phyloP scores from a whole-genome alignment of 2,797 vertebrate genomes.

The Rhinatrema bivittatum region DNA sequence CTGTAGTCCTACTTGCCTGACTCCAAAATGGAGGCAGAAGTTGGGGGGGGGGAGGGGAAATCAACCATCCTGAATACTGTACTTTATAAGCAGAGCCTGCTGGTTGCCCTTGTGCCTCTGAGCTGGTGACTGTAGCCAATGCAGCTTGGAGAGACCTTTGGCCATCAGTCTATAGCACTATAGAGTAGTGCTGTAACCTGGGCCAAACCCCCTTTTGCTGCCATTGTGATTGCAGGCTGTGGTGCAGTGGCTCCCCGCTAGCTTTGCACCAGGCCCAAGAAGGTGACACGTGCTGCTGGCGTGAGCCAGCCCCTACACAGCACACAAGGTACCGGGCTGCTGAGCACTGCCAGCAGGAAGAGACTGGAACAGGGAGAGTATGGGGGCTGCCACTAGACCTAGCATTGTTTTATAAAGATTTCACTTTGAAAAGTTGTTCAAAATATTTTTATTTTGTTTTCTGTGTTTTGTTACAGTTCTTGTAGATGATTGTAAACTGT shows the following conservation, averaged over 20 bases:
- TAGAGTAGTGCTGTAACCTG: background rate
- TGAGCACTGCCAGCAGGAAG: slow-evolving; percentile 15
- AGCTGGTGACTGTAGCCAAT: background rate
- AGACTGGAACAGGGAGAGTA: slow-evolving; percentile 8
- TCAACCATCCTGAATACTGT: too few relatives aligned
- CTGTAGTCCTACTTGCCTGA: too few relatives aligned
- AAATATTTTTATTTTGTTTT: slow-evolving; percentile 65
- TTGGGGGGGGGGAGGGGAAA: too few relatives aligned
- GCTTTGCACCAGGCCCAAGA: background rate
- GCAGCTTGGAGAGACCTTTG: background rate
- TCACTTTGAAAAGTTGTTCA: slow-evolving; percentile 53
- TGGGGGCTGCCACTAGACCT: slow-evolving; percentile 38
- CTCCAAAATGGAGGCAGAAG: too few relatives aligned
- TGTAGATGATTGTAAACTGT: slow-evolving; percentile 69
- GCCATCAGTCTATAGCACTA: too few relatives aligned
- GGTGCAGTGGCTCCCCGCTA: background rate
- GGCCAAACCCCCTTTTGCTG: too few relatives aligned
- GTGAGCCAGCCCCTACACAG: too few relatives aligned
- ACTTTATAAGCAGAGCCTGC: too few relatives aligned
- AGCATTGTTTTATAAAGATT: slow-evolving; percentile 53
- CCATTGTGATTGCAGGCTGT: too few relatives aligned
- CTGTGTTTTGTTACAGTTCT: slow-evolving; percentile 61
- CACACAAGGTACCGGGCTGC: too few relatives aligned
- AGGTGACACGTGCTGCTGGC: too few relatives aligned
- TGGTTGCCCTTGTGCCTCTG: background rate